A percentile compares a stretch with the other conserved stretches of the same genome.
Evolutionary conservation across 1,140 invertebrate genomes (phyloP).

Genomic region (Zeugodacus cucurbitae): DNA sequence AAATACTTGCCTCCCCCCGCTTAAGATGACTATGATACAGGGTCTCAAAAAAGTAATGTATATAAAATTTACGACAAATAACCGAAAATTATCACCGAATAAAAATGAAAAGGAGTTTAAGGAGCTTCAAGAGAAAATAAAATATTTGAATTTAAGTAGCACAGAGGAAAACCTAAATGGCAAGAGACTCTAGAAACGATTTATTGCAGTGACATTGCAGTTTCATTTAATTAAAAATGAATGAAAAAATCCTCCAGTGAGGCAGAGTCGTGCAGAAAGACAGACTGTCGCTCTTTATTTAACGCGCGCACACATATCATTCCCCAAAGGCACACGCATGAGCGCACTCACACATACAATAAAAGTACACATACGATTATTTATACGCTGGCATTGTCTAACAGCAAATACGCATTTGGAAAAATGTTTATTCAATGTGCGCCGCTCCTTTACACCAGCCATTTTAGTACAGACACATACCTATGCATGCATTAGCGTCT

Average conservation of each 20-base stretch:
- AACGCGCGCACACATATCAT: not conserved
- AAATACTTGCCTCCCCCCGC: no score
- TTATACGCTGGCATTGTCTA: not conserved
- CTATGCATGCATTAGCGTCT: not conserved
- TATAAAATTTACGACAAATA: no score
- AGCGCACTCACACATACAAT: not conserved
- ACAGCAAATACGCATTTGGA: constrained; percentile 21
- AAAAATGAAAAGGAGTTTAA: no score
- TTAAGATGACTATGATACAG: no score
- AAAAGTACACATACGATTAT: not conserved
- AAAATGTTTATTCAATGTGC: constrained; percentile 7
- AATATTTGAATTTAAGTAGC: not conserved
- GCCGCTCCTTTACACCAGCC: not conserved
- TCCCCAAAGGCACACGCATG: not conserved
- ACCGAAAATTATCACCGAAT: no score
- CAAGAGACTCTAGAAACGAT: not conserved
- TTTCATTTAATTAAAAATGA: not conserved
- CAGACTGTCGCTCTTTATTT: not conserved
- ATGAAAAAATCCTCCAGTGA: not conserved
- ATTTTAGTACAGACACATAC: not conserved
- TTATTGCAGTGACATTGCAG: not conserved
- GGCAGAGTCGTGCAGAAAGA: not conserved
- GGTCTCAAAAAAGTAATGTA: no score
- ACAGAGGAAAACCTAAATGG: not conserved
- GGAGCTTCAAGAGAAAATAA: no score